Percentiles rank a stretch among this genome's conserved stretches.
These are phyloP conservation scores for Tridacna gigas DNA, from an alignment of 2,888 invertebrate species.

Conservation along the genomic window DNA sequence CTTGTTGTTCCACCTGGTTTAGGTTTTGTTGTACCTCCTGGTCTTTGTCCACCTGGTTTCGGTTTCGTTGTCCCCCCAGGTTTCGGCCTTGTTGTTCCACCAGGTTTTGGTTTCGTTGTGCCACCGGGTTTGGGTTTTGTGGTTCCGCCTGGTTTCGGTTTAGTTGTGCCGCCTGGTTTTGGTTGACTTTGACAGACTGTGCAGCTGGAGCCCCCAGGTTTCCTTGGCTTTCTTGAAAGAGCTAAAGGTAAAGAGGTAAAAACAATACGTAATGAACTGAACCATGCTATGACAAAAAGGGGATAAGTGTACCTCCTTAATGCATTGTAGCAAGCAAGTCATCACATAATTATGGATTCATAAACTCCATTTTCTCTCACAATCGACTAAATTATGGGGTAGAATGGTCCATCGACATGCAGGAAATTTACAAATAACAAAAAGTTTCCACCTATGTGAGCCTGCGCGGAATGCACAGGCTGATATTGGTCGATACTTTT, in stretches of 20 bases:
- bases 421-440: too few species aligned
- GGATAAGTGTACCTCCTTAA: too few species aligned
- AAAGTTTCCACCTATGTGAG: too few species aligned
- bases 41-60: constrained; percentile 13
- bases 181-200: constrained; percentile 34
- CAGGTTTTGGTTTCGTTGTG: constrained; percentile 29
- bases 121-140: constrained; percentile 38
- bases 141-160: constrained; percentile 46
- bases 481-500: too few species aligned
- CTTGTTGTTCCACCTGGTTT: constrained; percentile 40
- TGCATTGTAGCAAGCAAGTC: too few species aligned
- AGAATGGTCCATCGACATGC: too few species aligned
- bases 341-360: too few species aligned
- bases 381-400: too few species aligned
- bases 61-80: constrained; percentile 38
- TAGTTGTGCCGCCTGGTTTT: constrained; percentile 33
- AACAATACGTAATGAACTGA: too few species aligned
- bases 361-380: too few species aligned
- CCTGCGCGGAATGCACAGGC: too few species aligned
- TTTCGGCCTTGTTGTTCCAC: constrained; percentile 42
- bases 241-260: background rate
- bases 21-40: constrained; percentile 44
- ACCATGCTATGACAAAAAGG: too few species aligned
- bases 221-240: background rate
- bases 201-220: constrained; percentile 10